A percentile compares a stretch with the other conserved stretches of the same genome.
Evolutionary conservation across 2,797 vertebrate genomes (phyloP).

Genomic region (Threskiornis aethiopicus): DNA sequence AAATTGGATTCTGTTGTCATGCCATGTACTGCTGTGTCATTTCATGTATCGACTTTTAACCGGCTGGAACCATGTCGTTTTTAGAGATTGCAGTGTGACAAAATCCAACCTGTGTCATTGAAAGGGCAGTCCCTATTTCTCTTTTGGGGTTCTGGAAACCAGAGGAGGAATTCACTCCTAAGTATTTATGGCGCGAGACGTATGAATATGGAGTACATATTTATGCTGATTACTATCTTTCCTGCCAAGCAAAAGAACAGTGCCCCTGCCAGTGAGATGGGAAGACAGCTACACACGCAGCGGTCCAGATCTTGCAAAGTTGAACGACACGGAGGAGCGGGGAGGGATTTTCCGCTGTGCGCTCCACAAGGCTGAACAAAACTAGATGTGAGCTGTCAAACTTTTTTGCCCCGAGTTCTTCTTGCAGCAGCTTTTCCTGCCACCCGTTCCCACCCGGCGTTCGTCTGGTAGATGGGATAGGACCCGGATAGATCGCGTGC

Average conservation of each 20-base stretch:
- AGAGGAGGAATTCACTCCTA: neutral
- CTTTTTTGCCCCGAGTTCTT: neutral
- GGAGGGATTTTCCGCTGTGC: neutral
- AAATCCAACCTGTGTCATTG: neutral
- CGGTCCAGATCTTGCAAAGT: neutral
- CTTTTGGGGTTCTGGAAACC: slow-evolving; percentile 12
- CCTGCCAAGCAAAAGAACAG: neutral
- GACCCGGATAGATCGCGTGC: neutral
- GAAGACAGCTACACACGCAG: neutral
- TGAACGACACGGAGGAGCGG: rapidly evolving
- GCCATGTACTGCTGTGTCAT: slow-evolving; percentile 59
- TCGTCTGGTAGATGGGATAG: rapidly evolving
- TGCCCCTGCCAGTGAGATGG: neutral
- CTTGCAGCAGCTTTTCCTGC: neutral
- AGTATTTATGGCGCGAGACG: neutral
- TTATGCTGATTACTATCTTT: neutral
- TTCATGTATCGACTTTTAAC: slow-evolving; percentile 54
- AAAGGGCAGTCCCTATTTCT: neutral
- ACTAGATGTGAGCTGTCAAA: neutral
- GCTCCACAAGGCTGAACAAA: neutral
- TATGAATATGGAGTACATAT: slow-evolving; percentile 9
- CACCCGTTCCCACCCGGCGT: neutral
- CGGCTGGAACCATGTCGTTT: slow-evolving; percentile 5
- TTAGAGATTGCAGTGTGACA: slow-evolving; percentile 23
- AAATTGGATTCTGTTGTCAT: slow-evolving; percentile 60